Evolutionary conservation across 2,113 vertebrate genomes (phyloP).

Genomic region (Vulpes lagopus): DNA sequence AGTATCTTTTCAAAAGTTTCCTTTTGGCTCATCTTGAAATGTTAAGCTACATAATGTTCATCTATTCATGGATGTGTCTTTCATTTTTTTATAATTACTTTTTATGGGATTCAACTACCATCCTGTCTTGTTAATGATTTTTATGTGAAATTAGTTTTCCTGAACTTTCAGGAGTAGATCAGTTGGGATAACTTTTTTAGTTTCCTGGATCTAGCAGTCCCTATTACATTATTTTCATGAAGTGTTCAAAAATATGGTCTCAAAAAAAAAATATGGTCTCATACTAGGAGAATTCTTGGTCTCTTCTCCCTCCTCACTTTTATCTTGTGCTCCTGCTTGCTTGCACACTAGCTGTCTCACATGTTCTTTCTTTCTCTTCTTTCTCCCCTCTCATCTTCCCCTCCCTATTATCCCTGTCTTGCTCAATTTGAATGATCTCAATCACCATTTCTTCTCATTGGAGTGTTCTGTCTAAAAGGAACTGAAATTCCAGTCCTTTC

Average conservation of each 20-base stretch:
- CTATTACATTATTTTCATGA: slow-evolving; percentile 44
- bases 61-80: background rate
- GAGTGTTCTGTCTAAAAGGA: slow-evolving; percentile 12
- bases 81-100: background rate
- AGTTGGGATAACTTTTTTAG: background rate
- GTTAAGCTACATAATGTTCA: background rate
- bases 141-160: background rate
- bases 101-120: background rate
- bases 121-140: slow-evolving; percentile 5
- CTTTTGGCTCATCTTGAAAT: slow-evolving; percentile 43
- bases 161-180: slow-evolving; percentile 28
- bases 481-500: background rate
- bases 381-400: background rate
- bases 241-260: background rate
- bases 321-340: background rate
- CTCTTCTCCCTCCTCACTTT: background rate
- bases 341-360: background rate
- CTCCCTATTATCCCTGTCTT: background rate
- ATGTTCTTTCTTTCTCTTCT: background rate
- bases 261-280: background rate
- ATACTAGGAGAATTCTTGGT: background rate
- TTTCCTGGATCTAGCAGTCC: background rate
- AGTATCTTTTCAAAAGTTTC: background rate
- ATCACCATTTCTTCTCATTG: background rate
- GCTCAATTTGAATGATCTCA: slow-evolving; percentile 35